A percentile compares a stretch with the other conserved stretches of the same genome.
phyloP scores from a whole-genome alignment of 2,113 vertebrate genomes.

The Nycticryphes semicollaris region DNA sequence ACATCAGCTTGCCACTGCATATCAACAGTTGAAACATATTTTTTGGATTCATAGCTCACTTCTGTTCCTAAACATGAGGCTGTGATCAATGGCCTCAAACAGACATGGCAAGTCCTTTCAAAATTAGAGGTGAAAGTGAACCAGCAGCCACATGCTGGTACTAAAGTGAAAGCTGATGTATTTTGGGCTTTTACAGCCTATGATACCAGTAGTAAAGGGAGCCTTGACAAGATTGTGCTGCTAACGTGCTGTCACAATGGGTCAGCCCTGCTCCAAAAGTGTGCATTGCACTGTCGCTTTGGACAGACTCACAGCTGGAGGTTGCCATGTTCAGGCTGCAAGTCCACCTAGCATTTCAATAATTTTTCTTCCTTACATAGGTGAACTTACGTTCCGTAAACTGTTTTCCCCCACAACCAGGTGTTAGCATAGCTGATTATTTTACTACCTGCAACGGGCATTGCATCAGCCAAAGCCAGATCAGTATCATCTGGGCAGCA shows the following conservation, averaged over 20 bases:
- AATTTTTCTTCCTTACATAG: background rate
- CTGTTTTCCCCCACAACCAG: background rate
- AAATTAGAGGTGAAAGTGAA: slow-evolving; percentile 17
- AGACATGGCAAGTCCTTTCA: background rate
- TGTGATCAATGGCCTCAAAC: background rate
- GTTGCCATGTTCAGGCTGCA: background rate
- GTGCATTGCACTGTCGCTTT: background rate
- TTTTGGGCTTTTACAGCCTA: background rate
- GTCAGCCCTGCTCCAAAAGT: background rate
- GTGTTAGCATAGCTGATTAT: background rate
- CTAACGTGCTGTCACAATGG: background rate
- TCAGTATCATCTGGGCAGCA: background rate
- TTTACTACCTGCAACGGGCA: background rate
- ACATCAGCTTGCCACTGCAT: background rate
- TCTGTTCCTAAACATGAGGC: background rate
- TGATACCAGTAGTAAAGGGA: background rate
- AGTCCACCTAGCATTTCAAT: background rate
- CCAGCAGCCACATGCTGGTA: slow-evolving; percentile 13
- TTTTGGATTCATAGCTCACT: background rate
- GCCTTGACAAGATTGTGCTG: background rate
- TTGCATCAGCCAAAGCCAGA: background rate
- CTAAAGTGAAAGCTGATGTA: slow-evolving; percentile 3
- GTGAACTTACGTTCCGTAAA: background rate
- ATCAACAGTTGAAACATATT: background rate
- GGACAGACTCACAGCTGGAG: background rate